phyloP scores from a whole-genome alignment of 2,113 vertebrate genomes.

The Leptocoma aspasia region DNA sequence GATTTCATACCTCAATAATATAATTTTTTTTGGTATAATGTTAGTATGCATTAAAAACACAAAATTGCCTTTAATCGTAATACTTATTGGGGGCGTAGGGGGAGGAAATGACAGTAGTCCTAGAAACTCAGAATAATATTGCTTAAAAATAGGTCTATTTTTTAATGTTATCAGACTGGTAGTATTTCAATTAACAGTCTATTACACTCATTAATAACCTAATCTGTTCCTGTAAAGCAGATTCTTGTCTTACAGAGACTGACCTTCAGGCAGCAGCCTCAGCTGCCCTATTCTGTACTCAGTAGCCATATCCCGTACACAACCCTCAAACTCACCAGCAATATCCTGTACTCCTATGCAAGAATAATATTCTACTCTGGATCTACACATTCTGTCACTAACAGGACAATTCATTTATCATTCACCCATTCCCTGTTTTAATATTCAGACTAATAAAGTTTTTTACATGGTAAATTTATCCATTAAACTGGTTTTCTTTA shows the following conservation, averaged over 20 bases:
- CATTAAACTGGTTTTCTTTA: neutral
- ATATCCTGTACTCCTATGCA: neutral
- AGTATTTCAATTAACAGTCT: neutral
- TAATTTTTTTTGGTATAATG: neutral
- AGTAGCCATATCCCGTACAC: neutral
- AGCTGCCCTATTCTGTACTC: neutral
- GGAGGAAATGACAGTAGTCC: neutral
- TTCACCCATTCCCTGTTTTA: neutral
- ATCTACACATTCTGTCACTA: neutral
- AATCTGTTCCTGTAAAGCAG: neutral
- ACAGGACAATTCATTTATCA: neutral
- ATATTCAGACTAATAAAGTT: neutral
- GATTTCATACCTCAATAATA: neutral
- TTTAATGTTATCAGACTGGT: neutral
- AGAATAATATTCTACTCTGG: neutral
- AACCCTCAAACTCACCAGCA: neutral
- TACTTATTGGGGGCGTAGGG: accelerated
- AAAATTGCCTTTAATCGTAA: neutral
- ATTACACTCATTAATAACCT: neutral
- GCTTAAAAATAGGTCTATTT: neutral
- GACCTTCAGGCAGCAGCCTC: neutral
- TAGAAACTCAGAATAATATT: neutral
- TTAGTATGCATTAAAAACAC: neutral
- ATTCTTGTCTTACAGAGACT: neutral
- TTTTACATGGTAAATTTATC: neutral